Base-by-base conservation (phyloP, 2,797 vertebrate genomes). In the Ptychadena robeensis region DNA sequence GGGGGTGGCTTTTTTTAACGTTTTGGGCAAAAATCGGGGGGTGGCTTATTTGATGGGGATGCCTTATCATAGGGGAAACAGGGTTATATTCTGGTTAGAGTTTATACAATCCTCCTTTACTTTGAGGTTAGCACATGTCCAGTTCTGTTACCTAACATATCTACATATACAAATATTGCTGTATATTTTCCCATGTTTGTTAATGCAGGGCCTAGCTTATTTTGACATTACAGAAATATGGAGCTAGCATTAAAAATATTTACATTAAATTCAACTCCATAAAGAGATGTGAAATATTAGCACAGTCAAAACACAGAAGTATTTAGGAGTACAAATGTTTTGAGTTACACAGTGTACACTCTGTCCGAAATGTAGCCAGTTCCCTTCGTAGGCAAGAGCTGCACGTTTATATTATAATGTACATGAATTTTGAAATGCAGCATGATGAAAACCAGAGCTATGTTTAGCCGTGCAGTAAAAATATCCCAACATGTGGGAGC, bases 401-500 rank as follows among this genome's bases (percentile, higher is more conserved):
- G 44, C n/a, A 40, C 34, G 68, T 30, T 79, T 27, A 44, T 80
- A 59, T 44, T 74, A 75, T 64, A 27, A 38, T 74, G 12, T 44
- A 64, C 18, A 69, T 37, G 71, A 68, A 68, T 70, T 61, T 11
- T 79, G 32, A 79, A 38, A 75, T 64, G 11, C 15, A 80, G 65
- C 53, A 80, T 64, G 77, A 75, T 75, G 73, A 79, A 83, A 75
- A 80, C 63, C 48, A 40, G n/a, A 59, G 38, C 82, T 84, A 84
- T 68, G 76, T 84, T 84, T 84, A 84, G 71, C 70, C 28, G 28
- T 35, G 71, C 31, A 38, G 73, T 73, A 80, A 80, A 84, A 84
- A 84, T 84, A 84, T 70, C 66, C 34, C 77, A 70, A 57, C 82
- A 75, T 75, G 71, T 74, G 82, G 69, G 77, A 35, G 71, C 71